Conservation (phyloP, 2,888 invertebrate species). For the Eupithecia vulgata region DNA sequence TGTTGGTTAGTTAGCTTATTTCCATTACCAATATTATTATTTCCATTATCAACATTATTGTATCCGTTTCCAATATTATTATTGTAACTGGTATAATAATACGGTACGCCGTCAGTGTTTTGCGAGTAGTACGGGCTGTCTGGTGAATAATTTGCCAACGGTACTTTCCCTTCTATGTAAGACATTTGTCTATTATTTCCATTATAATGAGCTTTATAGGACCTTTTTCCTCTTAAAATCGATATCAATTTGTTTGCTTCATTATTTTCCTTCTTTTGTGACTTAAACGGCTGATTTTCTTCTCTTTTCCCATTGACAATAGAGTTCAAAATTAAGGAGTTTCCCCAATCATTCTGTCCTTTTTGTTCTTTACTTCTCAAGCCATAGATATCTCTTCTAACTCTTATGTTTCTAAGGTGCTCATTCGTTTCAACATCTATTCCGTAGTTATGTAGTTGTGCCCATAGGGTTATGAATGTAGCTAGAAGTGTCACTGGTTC, state of each 20-base stretch:
- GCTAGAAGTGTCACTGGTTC: slow-evolving; percentile 22
- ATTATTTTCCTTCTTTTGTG: neutral
- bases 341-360: neutral
- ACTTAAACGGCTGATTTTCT: neutral
- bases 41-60: slow-evolving; percentile 14
- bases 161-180: slow-evolving; percentile 8
- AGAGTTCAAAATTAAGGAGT: slow-evolving; percentile 23
- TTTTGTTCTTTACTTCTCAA: slow-evolving; percentile 8
- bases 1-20: slow-evolving; percentile 12
- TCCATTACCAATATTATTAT: slow-evolving; percentile 27
- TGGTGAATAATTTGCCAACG: slow-evolving; percentile 23
- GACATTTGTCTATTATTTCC: slow-evolving; percentile 7
- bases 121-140: slow-evolving; percentile 26
- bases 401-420: slow-evolving; percentile 48
- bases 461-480: slow-evolving; percentile 18
- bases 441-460: slow-evolving; percentile 49
- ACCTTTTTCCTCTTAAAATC: neutral
- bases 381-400: slow-evolving; percentile 41
- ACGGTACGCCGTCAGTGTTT: slow-evolving; percentile 22
- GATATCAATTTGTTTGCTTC: neutral
- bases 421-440: slow-evolving; percentile 48
- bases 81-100: slow-evolving; percentile 20
- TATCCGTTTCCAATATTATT: slow-evolving; percentile 19
- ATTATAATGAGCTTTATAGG: slow-evolving; percentile 3
- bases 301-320: neutral